These are phyloP conservation scores for Trichoplusia ni DNA, from an alignment of 1,140 invertebrate species.

Conservation along the genomic window DNA sequence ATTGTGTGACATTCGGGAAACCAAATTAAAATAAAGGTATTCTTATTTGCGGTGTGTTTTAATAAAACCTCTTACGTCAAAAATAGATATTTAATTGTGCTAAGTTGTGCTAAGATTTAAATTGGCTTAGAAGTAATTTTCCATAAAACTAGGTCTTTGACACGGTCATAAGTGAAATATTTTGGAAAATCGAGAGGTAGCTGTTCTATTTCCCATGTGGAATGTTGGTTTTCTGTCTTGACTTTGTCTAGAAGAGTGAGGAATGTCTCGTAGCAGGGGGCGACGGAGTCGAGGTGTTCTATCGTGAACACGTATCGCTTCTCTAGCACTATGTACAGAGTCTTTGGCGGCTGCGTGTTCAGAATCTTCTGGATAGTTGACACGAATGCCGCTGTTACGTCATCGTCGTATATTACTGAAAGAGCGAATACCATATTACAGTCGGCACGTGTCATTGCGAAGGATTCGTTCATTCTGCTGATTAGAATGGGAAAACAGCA, in stretches of 20 bases:
- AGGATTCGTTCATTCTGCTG: not conserved
- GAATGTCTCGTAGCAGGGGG: conserved; percentile 94
- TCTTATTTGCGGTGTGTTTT: conserved; percentile 2
- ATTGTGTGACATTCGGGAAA: conserved; percentile 28
- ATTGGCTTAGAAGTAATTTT: conserved; percentile 81
- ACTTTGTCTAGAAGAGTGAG: conserved; percentile 82
- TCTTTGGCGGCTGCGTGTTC: conserved; percentile 82
- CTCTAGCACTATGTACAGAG: conserved; percentile 90
- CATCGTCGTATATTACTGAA: conserved; percentile 93
- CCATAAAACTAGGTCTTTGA: conserved; percentile 89
- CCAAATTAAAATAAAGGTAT: conserved; percentile 48
- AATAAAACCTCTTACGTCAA: conserved; percentile 23
- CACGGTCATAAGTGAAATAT: conserved; percentile 91
- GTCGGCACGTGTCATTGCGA: not conserved
- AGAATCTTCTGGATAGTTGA: conserved; percentile 87
- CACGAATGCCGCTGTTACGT: conserved; percentile 91
- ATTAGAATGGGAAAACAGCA: no score
- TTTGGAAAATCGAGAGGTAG: conserved; percentile 89
- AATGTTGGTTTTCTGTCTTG: conserved; percentile 69
- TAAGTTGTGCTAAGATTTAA: conserved; percentile 42
- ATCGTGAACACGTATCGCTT: conserved; percentile 94
- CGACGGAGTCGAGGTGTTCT: conserved; percentile 88
- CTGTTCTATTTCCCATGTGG: conserved; percentile 84
- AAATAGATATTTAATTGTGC: conserved; percentile 32
- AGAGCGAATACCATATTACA: conserved; percentile 35